These are phyloP conservation scores for Umimayanthus chanpuru DNA, from an alignment of 92 coral and sea anemone species.

Conservation along the genomic window DNA sequence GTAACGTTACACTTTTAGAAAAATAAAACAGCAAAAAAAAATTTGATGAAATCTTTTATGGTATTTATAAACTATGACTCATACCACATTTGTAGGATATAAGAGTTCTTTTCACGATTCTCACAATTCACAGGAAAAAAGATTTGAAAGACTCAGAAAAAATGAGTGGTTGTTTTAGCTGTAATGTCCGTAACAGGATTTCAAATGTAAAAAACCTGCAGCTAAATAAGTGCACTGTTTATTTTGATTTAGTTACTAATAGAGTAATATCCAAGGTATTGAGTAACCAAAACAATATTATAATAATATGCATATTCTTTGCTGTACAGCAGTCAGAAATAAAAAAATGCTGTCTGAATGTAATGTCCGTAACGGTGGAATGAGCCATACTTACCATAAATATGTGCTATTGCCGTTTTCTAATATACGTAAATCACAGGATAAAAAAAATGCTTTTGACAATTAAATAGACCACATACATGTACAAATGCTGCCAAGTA, in stretches of 20 bases:
- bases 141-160: not conserved
- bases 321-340: too few species aligned
- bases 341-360: not conserved
- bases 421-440: too few species aligned
- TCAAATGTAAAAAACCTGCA: too few species aligned
- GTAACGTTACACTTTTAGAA: slow-evolving; percentile 16
- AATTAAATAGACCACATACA: too few species aligned
- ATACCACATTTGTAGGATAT: not conserved
- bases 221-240: too few species aligned
- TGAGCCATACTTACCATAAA: too few species aligned
- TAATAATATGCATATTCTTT: not conserved
- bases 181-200: not conserved
- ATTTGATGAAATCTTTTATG: slow-evolving; percentile 2
- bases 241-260: too few species aligned
- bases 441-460: too few species aligned
- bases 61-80: slow-evolving; percentile 13
- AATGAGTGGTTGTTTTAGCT: not conserved
- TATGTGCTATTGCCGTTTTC: too few species aligned
- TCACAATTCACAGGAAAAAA: slow-evolving; percentile 1
- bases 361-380: slow-evolving; percentile 30
- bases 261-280: too few species aligned
- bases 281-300: too few species aligned
- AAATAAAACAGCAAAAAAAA: not conserved
- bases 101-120: not conserved
- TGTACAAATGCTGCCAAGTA: too few species aligned